phyloP scores from a whole-genome alignment of 2,797 vertebrate species.

The Lophius americanus region DNA sequence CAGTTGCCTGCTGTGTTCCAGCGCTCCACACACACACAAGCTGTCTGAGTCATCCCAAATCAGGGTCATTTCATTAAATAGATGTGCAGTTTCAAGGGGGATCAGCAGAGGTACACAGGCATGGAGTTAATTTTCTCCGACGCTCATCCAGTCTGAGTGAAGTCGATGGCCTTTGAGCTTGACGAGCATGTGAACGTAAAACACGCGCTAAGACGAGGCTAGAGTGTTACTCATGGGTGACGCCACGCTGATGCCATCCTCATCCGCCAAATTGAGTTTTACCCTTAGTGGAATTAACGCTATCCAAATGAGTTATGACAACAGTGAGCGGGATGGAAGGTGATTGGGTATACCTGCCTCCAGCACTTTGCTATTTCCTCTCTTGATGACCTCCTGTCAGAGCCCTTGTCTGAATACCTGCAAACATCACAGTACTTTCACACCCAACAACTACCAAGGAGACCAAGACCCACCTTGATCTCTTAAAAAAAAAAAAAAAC shows the following conservation, averaged over 20 bases:
- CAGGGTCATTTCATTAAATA: slow-evolving; percentile 56
- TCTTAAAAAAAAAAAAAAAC: no score
- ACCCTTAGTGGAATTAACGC: slow-evolving; percentile 34
- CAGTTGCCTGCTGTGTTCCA: slow-evolving; percentile 3
- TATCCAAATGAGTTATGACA: slow-evolving; percentile 30
- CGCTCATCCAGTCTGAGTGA: slow-evolving; percentile 49
- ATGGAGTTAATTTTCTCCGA: slow-evolving; percentile 51
- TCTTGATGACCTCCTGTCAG: slow-evolving; percentile 24
- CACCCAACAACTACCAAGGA: slow-evolving; percentile 25
- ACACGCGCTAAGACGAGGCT: slow-evolving; percentile 28
- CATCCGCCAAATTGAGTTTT: slow-evolving; percentile 27
- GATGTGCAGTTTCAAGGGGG: slow-evolving; percentile 44
- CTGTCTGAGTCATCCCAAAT: slow-evolving; percentile 41
- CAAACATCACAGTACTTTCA: slow-evolving; percentile 15
- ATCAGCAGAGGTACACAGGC: slow-evolving; percentile 50
- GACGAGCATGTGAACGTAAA: slow-evolving; percentile 46
- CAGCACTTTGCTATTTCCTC: slow-evolving; percentile 20
- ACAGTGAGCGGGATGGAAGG: slow-evolving; percentile 5
- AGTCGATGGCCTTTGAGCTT: slow-evolving; percentile 62
- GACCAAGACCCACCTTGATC: not conserved
- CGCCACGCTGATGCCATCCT: slow-evolving; percentile 60
- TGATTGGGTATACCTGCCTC: slow-evolving; percentile 28
- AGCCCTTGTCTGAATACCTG: slow-evolving; percentile 24
- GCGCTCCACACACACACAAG: slow-evolving; percentile 14
- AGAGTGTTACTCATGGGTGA: slow-evolving; percentile 52